phyloP scores from a whole-genome alignment of 2,797 vertebrate genomes.

The Enteromius argenteus region DNA sequence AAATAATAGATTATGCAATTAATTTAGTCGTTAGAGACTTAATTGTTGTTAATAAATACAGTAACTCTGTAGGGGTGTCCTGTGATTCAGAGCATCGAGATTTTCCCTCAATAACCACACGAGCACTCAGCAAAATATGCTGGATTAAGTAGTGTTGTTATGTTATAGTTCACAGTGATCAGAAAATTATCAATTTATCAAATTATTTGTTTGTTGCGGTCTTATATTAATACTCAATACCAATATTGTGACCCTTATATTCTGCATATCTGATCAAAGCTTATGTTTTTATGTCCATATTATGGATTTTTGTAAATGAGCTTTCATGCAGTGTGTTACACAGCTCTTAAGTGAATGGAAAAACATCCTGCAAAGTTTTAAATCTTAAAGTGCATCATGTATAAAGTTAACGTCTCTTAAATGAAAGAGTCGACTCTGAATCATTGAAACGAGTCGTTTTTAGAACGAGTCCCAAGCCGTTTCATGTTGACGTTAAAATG shows the following conservation, averaged over 20 bases:
- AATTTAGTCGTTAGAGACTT: constrained; percentile 81
- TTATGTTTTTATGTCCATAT: background rate
- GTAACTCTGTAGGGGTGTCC: constrained; percentile 57
- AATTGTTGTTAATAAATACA: constrained; percentile 79
- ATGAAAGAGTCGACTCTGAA: too few species aligned
- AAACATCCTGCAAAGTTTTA: too few species aligned
- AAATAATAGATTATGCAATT: constrained; percentile 84
- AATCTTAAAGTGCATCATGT: too few species aligned
- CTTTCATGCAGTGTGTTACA: too few species aligned
- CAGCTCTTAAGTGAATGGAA: too few species aligned
- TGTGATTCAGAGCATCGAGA: constrained; percentile 37
- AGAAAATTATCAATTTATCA: too few species aligned
- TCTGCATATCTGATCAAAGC: background rate
- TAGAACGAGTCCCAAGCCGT: too few species aligned
- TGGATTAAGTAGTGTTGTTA: background rate
- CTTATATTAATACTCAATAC: background rate
- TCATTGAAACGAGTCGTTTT: too few species aligned
- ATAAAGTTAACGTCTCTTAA: too few species aligned
- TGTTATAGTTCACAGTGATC: background rate
- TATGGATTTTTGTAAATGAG: too few species aligned
- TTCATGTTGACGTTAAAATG: too few species aligned
- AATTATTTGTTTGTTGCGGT: too few species aligned
- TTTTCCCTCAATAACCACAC: constrained; percentile 48
- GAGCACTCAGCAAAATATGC: constrained; percentile 41
- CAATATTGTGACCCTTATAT: background rate